Evolutionary conservation across 2,888 invertebrate species (phyloP).

Genomic region (Caenorhabditis sulstoni): DNA sequence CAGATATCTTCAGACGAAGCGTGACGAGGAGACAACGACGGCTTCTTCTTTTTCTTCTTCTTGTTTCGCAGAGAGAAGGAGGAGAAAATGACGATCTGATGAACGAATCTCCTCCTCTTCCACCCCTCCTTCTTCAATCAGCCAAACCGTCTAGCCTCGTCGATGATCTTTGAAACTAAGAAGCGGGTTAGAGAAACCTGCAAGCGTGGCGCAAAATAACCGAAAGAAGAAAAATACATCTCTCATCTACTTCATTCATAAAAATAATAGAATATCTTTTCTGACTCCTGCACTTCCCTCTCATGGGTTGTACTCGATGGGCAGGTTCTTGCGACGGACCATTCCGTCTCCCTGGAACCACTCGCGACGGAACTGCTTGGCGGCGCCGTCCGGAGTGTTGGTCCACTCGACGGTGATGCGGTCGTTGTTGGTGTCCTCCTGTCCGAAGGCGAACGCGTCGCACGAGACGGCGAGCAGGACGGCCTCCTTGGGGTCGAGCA

Average conservation of each 20-base stretch:
- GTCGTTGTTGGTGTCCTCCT: constrained; percentile 58
- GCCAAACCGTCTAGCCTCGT: background rate
- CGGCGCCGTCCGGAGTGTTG: constrained; percentile 74
- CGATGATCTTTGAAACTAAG: constrained; percentile 5
- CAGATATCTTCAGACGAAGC: constrained; percentile 1
- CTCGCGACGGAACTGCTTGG: constrained; percentile 71
- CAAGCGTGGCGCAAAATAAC: too few species aligned
- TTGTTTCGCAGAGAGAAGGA: too few species aligned
- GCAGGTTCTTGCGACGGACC: constrained; percentile 71
- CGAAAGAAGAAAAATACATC: too few species aligned
- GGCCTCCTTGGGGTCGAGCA: constrained; percentile 72
- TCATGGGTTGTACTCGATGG: constrained; percentile 60
- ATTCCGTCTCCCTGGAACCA: constrained; percentile 75
- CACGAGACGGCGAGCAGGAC: constrained; percentile 56
- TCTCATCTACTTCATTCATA: too few species aligned
- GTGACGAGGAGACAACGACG: background rate
- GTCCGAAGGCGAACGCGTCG: constrained; percentile 58
- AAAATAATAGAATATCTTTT: too few species aligned
- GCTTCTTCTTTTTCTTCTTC: background rate
- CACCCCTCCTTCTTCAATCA: too few species aligned
- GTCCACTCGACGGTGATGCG: constrained; percentile 63
- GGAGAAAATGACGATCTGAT: constrained; percentile 1
- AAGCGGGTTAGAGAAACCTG: background rate
- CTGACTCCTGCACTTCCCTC: too few species aligned
- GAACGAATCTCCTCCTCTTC: background rate